Conservation (phyloP, 1,140 invertebrate species). For the Eciton burchellii region DNA sequence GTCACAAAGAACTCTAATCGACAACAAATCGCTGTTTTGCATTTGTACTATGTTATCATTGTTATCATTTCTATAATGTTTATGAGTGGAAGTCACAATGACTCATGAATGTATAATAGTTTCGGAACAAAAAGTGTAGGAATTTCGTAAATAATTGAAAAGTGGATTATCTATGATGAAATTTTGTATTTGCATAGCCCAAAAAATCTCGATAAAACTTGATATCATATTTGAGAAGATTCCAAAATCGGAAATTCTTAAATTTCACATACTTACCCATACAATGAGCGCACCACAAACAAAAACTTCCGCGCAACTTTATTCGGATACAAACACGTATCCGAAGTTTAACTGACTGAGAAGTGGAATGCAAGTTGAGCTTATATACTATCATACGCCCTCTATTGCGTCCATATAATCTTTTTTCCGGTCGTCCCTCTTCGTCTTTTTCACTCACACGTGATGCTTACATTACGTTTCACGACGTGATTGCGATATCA, state of each 20-base stretch:
- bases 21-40: no score
- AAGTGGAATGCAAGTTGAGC: conserved; percentile 53
- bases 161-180: no score
- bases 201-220: background rate
- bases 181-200: no score
- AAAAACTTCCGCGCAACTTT: conserved; percentile 81
- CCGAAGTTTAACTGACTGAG: conserved; percentile 80
- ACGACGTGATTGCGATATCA: conserved; percentile 61
- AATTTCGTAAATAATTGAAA: background rate
- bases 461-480: conserved; percentile 32
- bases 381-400: conserved; percentile 71
- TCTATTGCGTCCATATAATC: background rate
- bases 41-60: background rate
- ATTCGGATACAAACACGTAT: conserved; percentile 71
- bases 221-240: no score
- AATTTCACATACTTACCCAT: conserved; percentile 84
- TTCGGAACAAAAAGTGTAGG: background rate
- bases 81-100: background rate
- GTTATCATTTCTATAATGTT: background rate
- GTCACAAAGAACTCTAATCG: no score
- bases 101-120: background rate
- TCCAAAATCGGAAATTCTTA: no score
- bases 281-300: conserved; percentile 86
- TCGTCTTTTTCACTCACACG: no score
- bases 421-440: conserved; percentile 6